Conservation (phyloP, 2,797 vertebrate genomes). For the Amazonetta brasiliensis region DNA sequence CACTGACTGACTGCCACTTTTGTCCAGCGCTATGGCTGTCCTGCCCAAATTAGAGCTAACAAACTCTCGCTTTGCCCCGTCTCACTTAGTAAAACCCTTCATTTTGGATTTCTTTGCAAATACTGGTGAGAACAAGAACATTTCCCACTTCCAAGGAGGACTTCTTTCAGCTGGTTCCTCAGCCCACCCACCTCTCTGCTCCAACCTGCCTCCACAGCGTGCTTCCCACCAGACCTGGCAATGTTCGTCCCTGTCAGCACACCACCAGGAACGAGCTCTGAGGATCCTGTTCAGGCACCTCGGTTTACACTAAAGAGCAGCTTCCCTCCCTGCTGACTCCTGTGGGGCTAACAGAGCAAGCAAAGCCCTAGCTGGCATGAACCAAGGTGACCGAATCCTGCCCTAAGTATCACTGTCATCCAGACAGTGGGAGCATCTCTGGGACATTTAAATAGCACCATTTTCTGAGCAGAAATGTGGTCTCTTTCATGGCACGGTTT, state of each 20-base stretch:
- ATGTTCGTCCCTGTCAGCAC: not conserved
- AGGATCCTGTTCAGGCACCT: not conserved
- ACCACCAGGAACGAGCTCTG: not conserved
- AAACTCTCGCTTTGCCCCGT: not conserved
- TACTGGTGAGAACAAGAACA: not conserved
- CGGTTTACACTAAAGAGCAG: not conserved
- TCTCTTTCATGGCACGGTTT: not conserved
- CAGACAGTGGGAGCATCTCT: not conserved
- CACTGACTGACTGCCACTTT: not conserved
- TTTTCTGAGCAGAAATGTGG: not conserved
- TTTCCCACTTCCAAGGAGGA: not conserved
- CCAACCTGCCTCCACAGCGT: accelerated
- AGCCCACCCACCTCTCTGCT: not conserved
- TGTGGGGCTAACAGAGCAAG: not conserved
- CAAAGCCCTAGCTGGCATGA: not conserved
- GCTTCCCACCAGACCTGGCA: not conserved
- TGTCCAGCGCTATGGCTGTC: not conserved
- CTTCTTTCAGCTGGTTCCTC: not conserved
- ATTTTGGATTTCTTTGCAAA: not conserved
- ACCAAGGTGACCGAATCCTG: not conserved
- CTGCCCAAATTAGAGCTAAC: not conserved
- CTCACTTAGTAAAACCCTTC: not conserved
- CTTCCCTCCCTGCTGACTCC: not conserved
- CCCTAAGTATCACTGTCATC: not conserved
- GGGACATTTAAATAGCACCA: not conserved